Percentiles rank a stretch among this genome's conserved stretches.
Conservation (phyloP, 2,888 invertebrate species). For the Cactoblastis cactorum region DNA sequence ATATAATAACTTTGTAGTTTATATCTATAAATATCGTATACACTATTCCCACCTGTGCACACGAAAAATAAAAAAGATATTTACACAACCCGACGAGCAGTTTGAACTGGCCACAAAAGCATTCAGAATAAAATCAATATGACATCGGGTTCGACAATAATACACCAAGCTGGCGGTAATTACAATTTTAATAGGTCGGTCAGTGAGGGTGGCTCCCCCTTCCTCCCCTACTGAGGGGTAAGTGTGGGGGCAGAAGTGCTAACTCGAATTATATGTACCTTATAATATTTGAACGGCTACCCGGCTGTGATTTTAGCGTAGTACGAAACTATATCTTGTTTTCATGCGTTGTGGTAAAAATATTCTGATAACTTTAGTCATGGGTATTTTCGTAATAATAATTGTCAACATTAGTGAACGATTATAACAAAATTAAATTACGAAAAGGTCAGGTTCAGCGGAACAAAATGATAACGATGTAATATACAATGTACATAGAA, state of each 20-base stretch:
- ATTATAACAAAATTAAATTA: no score
- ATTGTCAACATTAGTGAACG: no score
- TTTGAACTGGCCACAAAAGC: background rate
- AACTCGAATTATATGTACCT: slow-evolving; percentile 52
- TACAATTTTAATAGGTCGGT: slow-evolving; percentile 73
- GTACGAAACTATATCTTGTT: slow-evolving; percentile 1
- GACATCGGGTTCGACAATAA: slow-evolving; percentile 59
- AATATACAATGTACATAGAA: no score
- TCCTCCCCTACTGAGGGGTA: slow-evolving; percentile 4
- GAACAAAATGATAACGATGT: no score
- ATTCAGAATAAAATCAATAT: slow-evolving; percentile 43
- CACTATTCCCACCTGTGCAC: background rate
- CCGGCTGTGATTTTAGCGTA: slow-evolving; percentile 5
- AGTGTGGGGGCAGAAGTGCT: slow-evolving; percentile 25
- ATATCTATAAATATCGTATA: background rate
- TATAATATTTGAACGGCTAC: slow-evolving; percentile 44
- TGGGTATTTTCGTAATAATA: no score
- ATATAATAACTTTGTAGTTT: no score
- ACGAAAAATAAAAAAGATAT: background rate
- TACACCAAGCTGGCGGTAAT: slow-evolving; percentile 63
- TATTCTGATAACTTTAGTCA: no score
- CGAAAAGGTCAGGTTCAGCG: no score
- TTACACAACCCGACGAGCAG: slow-evolving; percentile 2
- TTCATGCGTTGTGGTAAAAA: no score
- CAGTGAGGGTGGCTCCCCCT: slow-evolving; percentile 39